Conservation (phyloP, 1,140 invertebrate genomes). For the Drosophila sechellia region DNA sequence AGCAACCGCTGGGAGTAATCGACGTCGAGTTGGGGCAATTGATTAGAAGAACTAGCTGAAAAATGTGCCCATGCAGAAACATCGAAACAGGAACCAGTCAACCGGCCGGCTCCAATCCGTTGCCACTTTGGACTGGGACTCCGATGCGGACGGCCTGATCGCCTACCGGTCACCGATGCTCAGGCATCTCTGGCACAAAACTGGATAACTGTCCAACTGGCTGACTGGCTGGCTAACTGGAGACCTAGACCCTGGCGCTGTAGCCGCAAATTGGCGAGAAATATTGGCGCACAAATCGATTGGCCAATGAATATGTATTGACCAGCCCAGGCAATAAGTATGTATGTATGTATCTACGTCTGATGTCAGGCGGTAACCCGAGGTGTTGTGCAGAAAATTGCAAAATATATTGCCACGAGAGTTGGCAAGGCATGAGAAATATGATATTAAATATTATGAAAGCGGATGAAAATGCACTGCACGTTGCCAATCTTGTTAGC, state of each 20-base stretch:
- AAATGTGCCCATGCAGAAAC: conserved; percentile 47
- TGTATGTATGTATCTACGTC: conserved; percentile 8
- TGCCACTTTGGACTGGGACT: conserved; percentile 3
- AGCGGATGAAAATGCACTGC: conserved; percentile 50
- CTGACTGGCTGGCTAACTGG: conserved; percentile 26
- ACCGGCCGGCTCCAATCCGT: conserved; percentile 11
- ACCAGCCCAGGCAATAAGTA: conserved; percentile 20
- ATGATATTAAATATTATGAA: conserved; percentile 74
- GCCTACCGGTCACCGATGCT: neutral
- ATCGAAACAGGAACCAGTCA: conserved; percentile 37
- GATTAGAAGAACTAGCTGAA: conserved; percentile 67
- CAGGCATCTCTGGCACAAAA: conserved; percentile 17
- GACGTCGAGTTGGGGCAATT: conserved; percentile 65
- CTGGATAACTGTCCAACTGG: conserved; percentile 22
- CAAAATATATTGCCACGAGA: conserved; percentile 66
- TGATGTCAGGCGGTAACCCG: conserved; percentile 52
- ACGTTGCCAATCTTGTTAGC: conserved; percentile 70
- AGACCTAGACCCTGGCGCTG: conserved; percentile 49
- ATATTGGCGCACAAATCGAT: conserved; percentile 75
- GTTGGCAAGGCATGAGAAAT: conserved; percentile 59
- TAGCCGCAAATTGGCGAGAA: conserved; percentile 60
- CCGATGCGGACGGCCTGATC: too few species aligned
- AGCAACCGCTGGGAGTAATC: conserved; percentile 55
- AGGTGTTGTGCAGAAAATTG: conserved; percentile 74
- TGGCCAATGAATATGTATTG: conserved; percentile 78